These are phyloP conservation scores for Sandelia bainsii DNA, from an alignment of 2,797 vertebrate species.

Conservation along the genomic window DNA sequence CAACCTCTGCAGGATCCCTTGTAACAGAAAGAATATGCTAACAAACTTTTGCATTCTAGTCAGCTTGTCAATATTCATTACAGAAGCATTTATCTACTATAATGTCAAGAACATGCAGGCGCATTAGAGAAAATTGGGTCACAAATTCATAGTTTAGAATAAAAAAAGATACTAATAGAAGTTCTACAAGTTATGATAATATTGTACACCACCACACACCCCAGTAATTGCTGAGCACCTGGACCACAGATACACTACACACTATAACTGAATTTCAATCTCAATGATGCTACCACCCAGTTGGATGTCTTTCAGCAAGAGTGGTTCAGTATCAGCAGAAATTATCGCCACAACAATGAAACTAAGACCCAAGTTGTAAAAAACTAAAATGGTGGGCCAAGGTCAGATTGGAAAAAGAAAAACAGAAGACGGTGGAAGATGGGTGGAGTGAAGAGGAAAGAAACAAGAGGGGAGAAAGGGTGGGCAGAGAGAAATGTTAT, in stretches of 20 bases:
- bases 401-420: conserved; percentile 35
- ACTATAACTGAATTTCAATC: too few species aligned
- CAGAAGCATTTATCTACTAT: conserved; percentile 17
- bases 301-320: not conserved
- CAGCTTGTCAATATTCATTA: conserved; percentile 2
- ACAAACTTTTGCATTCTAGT: not conserved
- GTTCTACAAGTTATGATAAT: not conserved
- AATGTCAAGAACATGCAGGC: conserved; percentile 8
- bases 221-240: not conserved
- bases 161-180: not conserved
- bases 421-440: conserved; percentile 23
- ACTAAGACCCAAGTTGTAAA: not conserved
- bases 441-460: conserved; percentile 18
- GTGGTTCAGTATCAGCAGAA: not conserved
- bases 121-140: not conserved
- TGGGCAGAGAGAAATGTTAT: conserved; percentile 71
- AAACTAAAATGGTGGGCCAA: not conserved
- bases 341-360: not conserved
- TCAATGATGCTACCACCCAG: not conserved
- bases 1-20: conserved; percentile 1
- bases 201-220: not conserved
- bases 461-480: conserved; percentile 29
- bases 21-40: not conserved
- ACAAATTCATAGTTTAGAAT: not conserved
- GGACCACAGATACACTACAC: not conserved